These are phyloP conservation scores for Odiellus spinosus DNA, from an alignment of 2,888 invertebrate genomes.

Conservation along the genomic window DNA sequence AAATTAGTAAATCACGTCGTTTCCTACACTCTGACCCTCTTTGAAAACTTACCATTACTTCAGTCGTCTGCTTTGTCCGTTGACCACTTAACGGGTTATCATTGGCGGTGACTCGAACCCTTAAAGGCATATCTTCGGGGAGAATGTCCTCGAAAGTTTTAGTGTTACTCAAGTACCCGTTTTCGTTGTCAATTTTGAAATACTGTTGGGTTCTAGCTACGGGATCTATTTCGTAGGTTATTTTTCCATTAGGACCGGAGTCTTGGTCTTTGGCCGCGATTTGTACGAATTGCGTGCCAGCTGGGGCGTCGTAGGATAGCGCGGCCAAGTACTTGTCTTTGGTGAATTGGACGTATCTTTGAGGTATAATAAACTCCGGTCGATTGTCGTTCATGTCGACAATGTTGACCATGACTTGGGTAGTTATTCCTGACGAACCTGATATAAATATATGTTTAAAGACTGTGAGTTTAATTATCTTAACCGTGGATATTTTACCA, in stretches of 20 bases:
- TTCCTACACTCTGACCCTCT: no score
- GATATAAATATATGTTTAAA: constrained; percentile 35
- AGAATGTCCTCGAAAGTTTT: constrained; percentile 53
- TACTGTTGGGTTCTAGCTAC: constrained; percentile 38
- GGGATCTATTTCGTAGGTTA: constrained; percentile 43
- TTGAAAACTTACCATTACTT: constrained; percentile 44
- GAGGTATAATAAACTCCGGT: constrained; percentile 61
- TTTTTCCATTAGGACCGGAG: constrained; percentile 60
- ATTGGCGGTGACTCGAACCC: constrained; percentile 51
- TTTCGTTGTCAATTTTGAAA: constrained; percentile 52
- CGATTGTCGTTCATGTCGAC: constrained; percentile 77
- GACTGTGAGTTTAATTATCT: background rate
- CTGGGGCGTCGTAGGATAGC: constrained; percentile 48
- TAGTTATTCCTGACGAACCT: constrained; percentile 23
- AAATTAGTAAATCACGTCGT: no score
- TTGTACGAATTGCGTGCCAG: constrained; percentile 59
- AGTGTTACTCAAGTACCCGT: constrained; percentile 58
- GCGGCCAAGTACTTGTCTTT: constrained; percentile 55
- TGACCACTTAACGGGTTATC: constrained; percentile 50
- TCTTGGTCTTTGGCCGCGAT: constrained; percentile 74
- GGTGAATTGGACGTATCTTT: constrained; percentile 39
- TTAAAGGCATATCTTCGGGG: constrained; percentile 48
- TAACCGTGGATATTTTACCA: constrained; percentile 8
- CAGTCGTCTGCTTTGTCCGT: constrained; percentile 45
- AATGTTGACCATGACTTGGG: constrained; percentile 56